Evolutionary conservation across 2,888 invertebrate species (phyloP).

Genomic region (Agrilus cyanescens): DNA sequence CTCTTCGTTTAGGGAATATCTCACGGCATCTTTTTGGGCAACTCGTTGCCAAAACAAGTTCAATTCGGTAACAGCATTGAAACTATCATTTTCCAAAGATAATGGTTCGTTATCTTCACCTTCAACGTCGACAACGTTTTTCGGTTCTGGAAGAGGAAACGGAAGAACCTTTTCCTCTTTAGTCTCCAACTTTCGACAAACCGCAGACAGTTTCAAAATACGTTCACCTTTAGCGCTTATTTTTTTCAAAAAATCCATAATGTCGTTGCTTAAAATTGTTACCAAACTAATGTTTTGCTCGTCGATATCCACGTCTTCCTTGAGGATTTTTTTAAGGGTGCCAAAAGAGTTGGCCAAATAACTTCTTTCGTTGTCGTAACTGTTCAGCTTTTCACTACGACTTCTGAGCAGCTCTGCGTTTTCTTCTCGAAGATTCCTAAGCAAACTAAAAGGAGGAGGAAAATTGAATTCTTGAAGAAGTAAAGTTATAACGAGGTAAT

Average conservation of each 20-base stretch:
- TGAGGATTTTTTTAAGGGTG: constrained; percentile 41
- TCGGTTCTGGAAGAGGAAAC: constrained; percentile 15
- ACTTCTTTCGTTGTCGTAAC: constrained; percentile 28
- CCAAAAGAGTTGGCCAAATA: constrained; percentile 23
- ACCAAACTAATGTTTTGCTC: constrained; percentile 44
- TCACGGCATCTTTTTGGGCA: constrained; percentile 24
- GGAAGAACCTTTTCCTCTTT: constrained; percentile 42
- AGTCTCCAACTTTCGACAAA: constrained; percentile 57
- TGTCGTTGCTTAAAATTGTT: constrained; percentile 49
- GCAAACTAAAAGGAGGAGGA: too few species aligned
- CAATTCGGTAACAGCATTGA: constrained; percentile 14
- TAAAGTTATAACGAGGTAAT: not conserved
- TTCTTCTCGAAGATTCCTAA: too few species aligned
- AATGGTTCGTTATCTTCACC: not conserved
- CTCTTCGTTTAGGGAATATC: constrained; percentile 28
- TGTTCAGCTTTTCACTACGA: too few species aligned
- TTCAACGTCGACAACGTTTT: not conserved
- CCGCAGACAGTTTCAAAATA: constrained; percentile 46
- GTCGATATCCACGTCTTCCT: constrained; percentile 38
- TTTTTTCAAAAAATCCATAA: constrained; percentile 43
- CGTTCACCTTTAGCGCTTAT: constrained; percentile 45
- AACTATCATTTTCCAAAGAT: constrained; percentile 6
- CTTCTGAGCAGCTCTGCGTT: too few species aligned
- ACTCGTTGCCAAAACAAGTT: constrained; percentile 29
- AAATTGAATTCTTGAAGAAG: too few species aligned